Evolutionary conservation across 1,140 invertebrate genomes (phyloP).

Genomic region (Nomia melanderi): DNA sequence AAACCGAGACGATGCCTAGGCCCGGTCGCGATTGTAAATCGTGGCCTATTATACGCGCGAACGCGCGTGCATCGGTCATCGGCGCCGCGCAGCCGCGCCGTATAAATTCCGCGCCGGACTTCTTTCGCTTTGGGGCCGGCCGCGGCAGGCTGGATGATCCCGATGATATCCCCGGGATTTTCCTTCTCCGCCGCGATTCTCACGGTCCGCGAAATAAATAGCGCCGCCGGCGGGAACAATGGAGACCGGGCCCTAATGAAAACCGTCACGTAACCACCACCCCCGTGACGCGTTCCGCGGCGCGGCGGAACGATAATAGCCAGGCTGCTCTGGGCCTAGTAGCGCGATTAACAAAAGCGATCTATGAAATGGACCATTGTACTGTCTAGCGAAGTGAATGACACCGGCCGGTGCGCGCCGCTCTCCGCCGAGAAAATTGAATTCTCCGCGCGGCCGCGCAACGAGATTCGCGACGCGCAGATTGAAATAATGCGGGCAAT

Average conservation of each 20-base stretch:
- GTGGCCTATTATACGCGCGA: conserved; percentile 35
- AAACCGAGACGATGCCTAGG: conserved; percentile 31
- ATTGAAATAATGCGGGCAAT: conserved; percentile 39
- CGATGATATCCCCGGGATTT: not conserved
- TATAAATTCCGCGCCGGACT: too few species aligned
- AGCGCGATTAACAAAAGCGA: conserved; percentile 52
- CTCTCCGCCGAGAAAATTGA: conserved; percentile 34
- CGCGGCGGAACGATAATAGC: conserved; percentile 19
- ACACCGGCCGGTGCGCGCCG: conserved; percentile 15
- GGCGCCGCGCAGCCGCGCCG: not conserved
- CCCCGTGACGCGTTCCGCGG: conserved; percentile 14
- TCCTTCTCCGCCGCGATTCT: conserved; percentile 31
- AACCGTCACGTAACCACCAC: conserved; percentile 14
- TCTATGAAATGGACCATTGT: conserved; percentile 56
- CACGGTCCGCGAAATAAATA: conserved; percentile 22
- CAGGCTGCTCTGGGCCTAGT: not conserved
- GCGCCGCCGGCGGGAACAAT: not conserved
- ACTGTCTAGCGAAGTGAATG: conserved; percentile 43
- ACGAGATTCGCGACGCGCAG: conserved; percentile 17
- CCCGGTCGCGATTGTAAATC: conserved; percentile 40
- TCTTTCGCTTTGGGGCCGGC: too few species aligned
- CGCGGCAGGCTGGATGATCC: not conserved
- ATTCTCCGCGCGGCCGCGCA: conserved; percentile 26
- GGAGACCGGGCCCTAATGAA: conserved; percentile 8
- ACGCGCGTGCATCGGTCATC: conserved; percentile 35